Conservation (phyloP, 2,888 invertebrate genomes). For the Siphonodentalium dalli region DNA sequence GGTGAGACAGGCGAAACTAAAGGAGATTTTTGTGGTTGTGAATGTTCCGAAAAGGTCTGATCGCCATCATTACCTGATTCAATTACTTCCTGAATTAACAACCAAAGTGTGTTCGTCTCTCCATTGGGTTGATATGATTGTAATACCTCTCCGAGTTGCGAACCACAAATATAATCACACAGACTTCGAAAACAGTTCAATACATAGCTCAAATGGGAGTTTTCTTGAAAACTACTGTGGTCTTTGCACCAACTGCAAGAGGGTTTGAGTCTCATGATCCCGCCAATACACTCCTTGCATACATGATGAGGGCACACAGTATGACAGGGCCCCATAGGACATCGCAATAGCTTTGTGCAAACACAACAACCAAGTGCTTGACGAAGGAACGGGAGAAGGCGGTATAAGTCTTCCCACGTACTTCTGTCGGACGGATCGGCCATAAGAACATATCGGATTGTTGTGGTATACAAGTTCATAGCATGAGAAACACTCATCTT, state of each 20-base stretch:
- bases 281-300: constrained; percentile 83
- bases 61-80: constrained; percentile 41
- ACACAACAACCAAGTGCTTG: constrained; percentile 89
- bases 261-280: constrained; percentile 84
- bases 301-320: constrained; percentile 86
- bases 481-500: no score
- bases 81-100: constrained; percentile 51
- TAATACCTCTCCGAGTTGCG: constrained; percentile 39
- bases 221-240: constrained; percentile 82
- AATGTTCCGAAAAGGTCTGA: no score
- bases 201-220: constrained; percentile 80
- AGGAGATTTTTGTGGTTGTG: no score
- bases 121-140: constrained; percentile 35
- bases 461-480: constrained; percentile 81
- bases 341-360: constrained; percentile 82
- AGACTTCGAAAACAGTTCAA: constrained; percentile 88
- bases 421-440: constrained; percentile 73
- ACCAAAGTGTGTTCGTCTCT: constrained; percentile 42
- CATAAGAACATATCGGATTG: constrained; percentile 80
- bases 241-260: constrained; percentile 86
- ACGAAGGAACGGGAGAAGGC: constrained; percentile 82
- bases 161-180: constrained; percentile 79
- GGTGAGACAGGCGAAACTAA: no score
- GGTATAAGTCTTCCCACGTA: constrained; percentile 82
- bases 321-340: constrained; percentile 81